phyloP scores from a whole-genome alignment of 2,888 invertebrate species.

The Heteromurus nitidus region DNA sequence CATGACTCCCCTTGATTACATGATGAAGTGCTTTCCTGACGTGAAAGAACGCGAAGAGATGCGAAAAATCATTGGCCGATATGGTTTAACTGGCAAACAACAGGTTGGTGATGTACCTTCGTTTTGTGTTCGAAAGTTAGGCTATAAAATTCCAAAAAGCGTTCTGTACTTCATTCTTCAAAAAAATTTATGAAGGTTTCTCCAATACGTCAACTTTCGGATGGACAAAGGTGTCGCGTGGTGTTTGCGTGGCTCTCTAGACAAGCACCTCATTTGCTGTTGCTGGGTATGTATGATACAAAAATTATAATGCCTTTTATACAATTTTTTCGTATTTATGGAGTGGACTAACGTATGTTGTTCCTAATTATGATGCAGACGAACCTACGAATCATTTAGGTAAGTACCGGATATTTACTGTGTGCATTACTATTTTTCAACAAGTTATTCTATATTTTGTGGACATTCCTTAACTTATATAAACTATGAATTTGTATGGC shows the following conservation, averaged over 20 bases:
- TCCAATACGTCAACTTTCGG: conserved; percentile 94
- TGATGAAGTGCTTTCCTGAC: conserved; percentile 97
- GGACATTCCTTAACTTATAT: too few relatives aligned
- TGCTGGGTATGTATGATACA: conserved; percentile 27
- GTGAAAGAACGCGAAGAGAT: conserved; percentile 99
- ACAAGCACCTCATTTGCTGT: conserved; percentile 95
- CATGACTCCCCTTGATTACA: conserved; percentile 96
- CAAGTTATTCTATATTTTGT: too few relatives aligned
- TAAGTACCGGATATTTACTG: neutral
- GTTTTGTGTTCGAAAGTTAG: too few relatives aligned
- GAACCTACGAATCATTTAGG: conserved; percentile 76
- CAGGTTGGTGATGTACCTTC: too few relatives aligned
- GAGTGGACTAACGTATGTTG: too few relatives aligned
- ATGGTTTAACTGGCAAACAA: conserved; percentile 97
- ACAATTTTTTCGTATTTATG: too few relatives aligned
- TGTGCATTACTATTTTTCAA: neutral
- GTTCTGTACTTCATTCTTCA: too few relatives aligned
- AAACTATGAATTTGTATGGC: conserved; percentile 76
- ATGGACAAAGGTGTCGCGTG: conserved; percentile 98
- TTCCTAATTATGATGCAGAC: conserved; percentile 75
- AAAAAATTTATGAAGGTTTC: conserved; percentile 83
- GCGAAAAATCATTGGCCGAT: conserved; percentile 98
- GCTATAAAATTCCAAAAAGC: too few relatives aligned
- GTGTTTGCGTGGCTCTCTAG: conserved; percentile 99
- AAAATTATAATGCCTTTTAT: too few relatives aligned